Base-by-base conservation (phyloP, 2,113 vertebrate genomes). In the Lophochroa leadbeateri region DNA sequence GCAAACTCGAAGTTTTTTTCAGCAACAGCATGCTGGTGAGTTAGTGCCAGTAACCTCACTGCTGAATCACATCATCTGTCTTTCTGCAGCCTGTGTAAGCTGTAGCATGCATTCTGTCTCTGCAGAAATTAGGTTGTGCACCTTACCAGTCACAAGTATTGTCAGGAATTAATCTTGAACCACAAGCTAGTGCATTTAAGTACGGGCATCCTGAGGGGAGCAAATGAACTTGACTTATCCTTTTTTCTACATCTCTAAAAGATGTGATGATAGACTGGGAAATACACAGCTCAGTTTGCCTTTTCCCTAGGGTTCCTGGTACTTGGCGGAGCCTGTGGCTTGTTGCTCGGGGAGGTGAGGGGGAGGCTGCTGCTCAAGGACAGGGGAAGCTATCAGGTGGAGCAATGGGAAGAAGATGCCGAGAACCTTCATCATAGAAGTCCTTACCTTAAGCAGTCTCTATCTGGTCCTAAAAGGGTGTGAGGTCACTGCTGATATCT, bases 221-320 rank as follows among this genome's bases (percentile, higher is more conserved):
- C 11, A 35, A 39, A 27, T 27, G 23, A 89, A 21, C 7, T 0
- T 18, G 7, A 6, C 8, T 78, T 70, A 10, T 14, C 12, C 53
- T 64, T 35, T 31, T 55, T 44, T n/a, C 33, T 80, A 17, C 25
- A 35, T 27, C 70, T 71, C 29, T 14, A 57, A 9, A 74, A 76
- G 20, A 10, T 65, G 25, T 9, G 68, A 41, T 13, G 33, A 8
- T 43, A 23, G 43, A 29, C 46, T 27, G 53, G 41, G 65, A 72
- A 43, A 25, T n/a, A 7, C 8, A 37, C 14, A 29, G 46, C 27
- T 68, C 0, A 0, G 29, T 84, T 61, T 77, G 21, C 19, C 28
- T 69, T 87, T 85, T 10, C 43, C 16, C 10, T 7, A 2, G 16
- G 12, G 7, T 58, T 12, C 4, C 31, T 29, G 41, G 6, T 57